Conservation (phyloP, 2,113 vertebrate species). For the Bungarus multicinctus region DNA sequence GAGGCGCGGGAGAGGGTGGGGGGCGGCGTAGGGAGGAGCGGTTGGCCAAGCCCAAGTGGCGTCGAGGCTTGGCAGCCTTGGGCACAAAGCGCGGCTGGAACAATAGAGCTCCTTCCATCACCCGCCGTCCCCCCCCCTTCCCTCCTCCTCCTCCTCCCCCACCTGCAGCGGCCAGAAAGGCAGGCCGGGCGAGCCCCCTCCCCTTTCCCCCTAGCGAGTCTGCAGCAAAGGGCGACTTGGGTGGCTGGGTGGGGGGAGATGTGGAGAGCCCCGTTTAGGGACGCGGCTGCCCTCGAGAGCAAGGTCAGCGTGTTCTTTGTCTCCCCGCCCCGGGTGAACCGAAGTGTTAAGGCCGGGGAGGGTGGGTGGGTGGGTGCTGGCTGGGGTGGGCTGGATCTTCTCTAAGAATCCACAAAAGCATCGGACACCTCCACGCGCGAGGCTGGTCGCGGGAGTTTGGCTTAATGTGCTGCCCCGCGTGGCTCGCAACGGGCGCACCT, state of each 20-base stretch:
- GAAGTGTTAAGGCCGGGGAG: neutral
- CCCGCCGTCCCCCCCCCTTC: neutral
- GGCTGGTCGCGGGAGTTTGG: no score
- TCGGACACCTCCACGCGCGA: neutral
- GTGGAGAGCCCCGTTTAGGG: neutral
- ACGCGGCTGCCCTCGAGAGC: neutral
- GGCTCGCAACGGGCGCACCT: neutral
- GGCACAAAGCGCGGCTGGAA: neutral
- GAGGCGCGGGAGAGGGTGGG: no score
- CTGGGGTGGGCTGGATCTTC: neutral
- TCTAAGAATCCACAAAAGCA: neutral
- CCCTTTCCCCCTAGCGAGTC: neutral
- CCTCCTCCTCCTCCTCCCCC: no score
- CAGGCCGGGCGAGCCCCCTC: neutral
- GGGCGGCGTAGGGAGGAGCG: neutral
- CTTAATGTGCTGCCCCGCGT: no score
- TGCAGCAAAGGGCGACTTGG: neutral
- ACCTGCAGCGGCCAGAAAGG: neutral
- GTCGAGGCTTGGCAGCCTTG: neutral
- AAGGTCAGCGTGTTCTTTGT: neutral
- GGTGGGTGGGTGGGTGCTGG: accelerated
- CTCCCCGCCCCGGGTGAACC: neutral
- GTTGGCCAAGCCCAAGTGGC: neutral
- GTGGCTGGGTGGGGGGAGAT: no score
- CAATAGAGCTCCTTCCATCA: neutral